phyloP scores from a whole-genome alignment of 2,113 vertebrate species.

The Engraulis encrasicolus region DNA sequence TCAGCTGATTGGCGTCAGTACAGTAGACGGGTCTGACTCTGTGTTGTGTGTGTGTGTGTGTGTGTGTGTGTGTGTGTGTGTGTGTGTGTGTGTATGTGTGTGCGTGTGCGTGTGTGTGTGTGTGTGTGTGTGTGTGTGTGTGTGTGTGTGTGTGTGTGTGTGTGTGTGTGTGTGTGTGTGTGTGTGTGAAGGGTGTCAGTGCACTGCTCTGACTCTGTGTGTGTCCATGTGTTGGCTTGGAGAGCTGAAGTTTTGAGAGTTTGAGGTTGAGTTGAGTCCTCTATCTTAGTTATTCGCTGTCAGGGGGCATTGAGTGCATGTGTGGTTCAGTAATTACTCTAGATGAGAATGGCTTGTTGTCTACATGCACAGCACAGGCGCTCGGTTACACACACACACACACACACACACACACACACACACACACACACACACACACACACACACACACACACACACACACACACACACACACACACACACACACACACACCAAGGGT shows the following conservation, averaged over 20 bases:
- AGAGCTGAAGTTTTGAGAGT: too few species aligned
- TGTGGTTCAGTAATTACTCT: neutral
- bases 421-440: too few species aligned
- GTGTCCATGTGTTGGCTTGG: neutral
- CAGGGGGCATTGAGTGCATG: neutral
- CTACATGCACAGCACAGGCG: too few species aligned
- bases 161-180: neutral
- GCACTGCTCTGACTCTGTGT: neutral
- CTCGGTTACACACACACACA: too few species aligned
- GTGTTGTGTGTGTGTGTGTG: neutral
- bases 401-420: too few species aligned
- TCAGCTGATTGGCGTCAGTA: too few species aligned
- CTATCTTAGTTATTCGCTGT: neutral
- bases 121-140: neutral
- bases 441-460: too few species aligned
- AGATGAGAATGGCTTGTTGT: neutral
- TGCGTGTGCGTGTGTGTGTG: neutral
- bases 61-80: neutral
- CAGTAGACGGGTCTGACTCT: too few species aligned
- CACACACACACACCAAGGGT: too few species aligned
- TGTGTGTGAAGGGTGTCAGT: neutral
- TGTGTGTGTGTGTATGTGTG: neutral
- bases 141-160: neutral
- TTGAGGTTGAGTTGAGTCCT: neutral
- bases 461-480: too few species aligned